Evolutionary conservation across 2,113 vertebrate species (phyloP).

Genomic region (Connochaetes taurinus): DNA sequence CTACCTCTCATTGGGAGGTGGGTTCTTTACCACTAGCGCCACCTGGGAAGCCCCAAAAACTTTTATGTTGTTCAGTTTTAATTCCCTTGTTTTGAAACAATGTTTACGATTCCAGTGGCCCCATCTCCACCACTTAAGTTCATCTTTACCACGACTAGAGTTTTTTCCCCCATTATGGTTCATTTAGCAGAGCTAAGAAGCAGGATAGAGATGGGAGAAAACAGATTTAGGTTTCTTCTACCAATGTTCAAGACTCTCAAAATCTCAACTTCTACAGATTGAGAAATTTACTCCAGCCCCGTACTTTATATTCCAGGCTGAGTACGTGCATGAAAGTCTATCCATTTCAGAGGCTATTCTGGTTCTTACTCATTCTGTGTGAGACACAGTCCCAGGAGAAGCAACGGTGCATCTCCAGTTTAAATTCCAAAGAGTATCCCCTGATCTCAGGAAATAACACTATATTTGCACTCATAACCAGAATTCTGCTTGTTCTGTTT

Average conservation of each 20-base stretch:
- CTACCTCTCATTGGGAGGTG: not conserved
- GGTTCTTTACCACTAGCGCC: not conserved
- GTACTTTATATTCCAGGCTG: not conserved
- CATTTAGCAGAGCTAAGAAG: not conserved
- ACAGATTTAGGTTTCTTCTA: not conserved
- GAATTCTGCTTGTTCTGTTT: not conserved
- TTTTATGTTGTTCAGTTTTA: not conserved
- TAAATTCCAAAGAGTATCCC: not conserved
- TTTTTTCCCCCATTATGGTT: not conserved
- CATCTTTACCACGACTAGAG: not conserved
- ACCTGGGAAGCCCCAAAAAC: not conserved
- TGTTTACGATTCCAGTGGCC: not conserved
- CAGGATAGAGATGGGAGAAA: not conserved
- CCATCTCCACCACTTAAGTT: not conserved
- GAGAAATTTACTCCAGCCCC: not conserved
- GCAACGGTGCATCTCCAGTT: not conserved
- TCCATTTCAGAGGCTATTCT: not conserved
- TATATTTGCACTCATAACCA: not conserved
- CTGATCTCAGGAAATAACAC: not conserved
- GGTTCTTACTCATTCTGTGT: not conserved
- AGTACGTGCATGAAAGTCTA: rapidly evolving
- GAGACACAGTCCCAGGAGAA: not conserved
- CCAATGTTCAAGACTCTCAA: not conserved
- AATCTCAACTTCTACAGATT: not conserved
- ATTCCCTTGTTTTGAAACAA: not conserved